These are phyloP conservation scores for Ectropis crepuscularia DNA, from an alignment of 2,888 invertebrate species.

Conservation along the genomic window DNA sequence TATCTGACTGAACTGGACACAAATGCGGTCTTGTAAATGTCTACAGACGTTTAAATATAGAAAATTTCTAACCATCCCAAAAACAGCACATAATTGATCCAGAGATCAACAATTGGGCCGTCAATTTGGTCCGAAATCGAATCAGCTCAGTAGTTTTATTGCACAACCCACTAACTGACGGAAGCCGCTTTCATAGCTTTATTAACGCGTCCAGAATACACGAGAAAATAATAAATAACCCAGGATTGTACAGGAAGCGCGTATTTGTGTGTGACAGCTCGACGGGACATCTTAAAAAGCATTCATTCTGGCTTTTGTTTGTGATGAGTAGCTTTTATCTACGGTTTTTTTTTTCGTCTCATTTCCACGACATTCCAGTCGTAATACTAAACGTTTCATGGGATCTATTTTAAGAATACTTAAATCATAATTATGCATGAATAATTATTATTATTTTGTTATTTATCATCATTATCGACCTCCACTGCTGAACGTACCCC, in stretches of 20 bases:
- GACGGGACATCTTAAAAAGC: slow-evolving; percentile 38
- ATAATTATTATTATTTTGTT: no score
- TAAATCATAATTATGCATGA: no score
- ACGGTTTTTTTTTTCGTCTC: slow-evolving; percentile 3
- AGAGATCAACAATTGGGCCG: slow-evolving; percentile 20
- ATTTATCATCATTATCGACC: no score
- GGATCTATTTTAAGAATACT: no score
- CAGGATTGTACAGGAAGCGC: slow-evolving; percentile 52
- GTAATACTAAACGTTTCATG: no score
- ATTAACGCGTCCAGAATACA: slow-evolving; percentile 50
- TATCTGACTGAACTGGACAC: no score
- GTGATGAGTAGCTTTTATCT: slow-evolving; percentile 20
- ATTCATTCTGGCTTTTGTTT: slow-evolving; percentile 30
- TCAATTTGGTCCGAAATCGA: slow-evolving; percentile 28
- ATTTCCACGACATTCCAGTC: neutral
- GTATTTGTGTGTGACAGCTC: slow-evolving; percentile 58
- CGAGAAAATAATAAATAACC: slow-evolving; percentile 60
- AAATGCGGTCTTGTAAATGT: no score
- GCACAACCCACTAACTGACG: slow-evolving; percentile 37
- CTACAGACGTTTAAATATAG: no score
- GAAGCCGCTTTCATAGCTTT: slow-evolving; percentile 42
- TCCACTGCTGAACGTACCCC: no score
- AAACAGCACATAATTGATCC: neutral
- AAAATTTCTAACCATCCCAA: neutral
- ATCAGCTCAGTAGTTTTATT: slow-evolving; percentile 41